Evolutionary conservation across 2,797 vertebrate genomes (phyloP), one percentile per base, ranked within the genome.

Genomic region (Xyrichtys novacula): DNA sequence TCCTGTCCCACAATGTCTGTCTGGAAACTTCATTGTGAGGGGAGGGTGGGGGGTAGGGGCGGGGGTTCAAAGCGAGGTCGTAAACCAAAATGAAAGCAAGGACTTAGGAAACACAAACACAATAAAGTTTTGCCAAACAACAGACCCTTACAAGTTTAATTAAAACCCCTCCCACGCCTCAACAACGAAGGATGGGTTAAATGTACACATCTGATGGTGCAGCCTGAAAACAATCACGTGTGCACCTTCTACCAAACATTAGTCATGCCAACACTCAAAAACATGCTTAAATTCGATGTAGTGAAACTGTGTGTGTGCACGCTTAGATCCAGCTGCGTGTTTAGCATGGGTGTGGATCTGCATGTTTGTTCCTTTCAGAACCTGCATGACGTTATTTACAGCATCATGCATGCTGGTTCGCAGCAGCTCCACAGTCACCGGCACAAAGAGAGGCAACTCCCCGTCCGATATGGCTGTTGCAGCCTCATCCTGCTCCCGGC

Each of bases 91-190:
- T 88, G 85, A 92, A 88, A 88, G 74, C 84, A 57, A 74, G 65
- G 87, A 78, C 81, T 88, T 84, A 86, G 83, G 83, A 85, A 89
- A 87, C 80, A 90, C 83, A 91, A 90, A 90, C 88, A 88, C 50
- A 80, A 86, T 82, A 84, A 72, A 78, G 66, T 65, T 63, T 52
- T 65, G 73, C 88, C 83, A 88, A 90, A 81, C 72, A 91, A 82
- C 76, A 90, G 73, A 63, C 75, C 14, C 54, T 60, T 65, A 49
- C 54, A 81, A 85, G 84, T 85, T 89, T 89, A 87, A 91, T 91
- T 85, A 87, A 87, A 86, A 89, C 49, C 20, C 55, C 64, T 46
- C 55, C 69, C 34, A 25, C 44, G 40, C 47, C 58, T 47, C 14
- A 4, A 50, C 77, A 74, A 75, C 60, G 70, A 42, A 71, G 52